Evolutionary conservation across 2,113 vertebrate species (phyloP), one percentile per base, ranked within the genome.

Genomic region (Parotia lawesii): DNA sequence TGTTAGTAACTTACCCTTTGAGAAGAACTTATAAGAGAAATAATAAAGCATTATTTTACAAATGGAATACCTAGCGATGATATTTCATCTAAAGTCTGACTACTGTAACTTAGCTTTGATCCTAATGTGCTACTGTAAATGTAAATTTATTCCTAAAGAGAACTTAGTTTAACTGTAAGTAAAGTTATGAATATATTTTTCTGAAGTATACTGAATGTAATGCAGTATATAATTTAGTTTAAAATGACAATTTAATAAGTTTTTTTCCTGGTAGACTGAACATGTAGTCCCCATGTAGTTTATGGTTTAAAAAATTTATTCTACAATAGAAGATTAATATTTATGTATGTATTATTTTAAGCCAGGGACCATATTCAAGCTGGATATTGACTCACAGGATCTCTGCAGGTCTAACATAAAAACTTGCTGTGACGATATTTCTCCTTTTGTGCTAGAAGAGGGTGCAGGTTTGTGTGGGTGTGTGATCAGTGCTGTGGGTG

Each of bases 131-230:
- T 74, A 12, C 25, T 72, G 10, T 53, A 72, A 86, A 74, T 67
- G 78, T 90, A 92, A 93, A 93, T 93, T 85, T 76, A 71, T 71
- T 80, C 33, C 29, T 44, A 25, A 85, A 40, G 28, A 80, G 35
- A 85, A 45, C 9, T 71, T 35, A 75, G 9, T 33, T 48, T 75
- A 54, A 60, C 74, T 50, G 8, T 85, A 50, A 94, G 91, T 93
- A 94, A 95, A 77, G 54, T 92, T 96, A 79, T 48, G 25, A 85
- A 92, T 77, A 37, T 58, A 44, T 93, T 94, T 70, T 95, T 48
- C 65, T 90, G 35, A 60, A 45, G 24, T 24, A 8, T 83, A 24
- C 74, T 54, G 78, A n/a, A 48, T 27, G 10, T 85, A 37, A 73
- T 66, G 73, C 51, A 54, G 60, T 90, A 74, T 93, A 88, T 85